phyloP scores from a whole-genome alignment of 30 jellyfish, hydroid and myxozoan species.

The Pseudorhiza aurosa region DNA sequence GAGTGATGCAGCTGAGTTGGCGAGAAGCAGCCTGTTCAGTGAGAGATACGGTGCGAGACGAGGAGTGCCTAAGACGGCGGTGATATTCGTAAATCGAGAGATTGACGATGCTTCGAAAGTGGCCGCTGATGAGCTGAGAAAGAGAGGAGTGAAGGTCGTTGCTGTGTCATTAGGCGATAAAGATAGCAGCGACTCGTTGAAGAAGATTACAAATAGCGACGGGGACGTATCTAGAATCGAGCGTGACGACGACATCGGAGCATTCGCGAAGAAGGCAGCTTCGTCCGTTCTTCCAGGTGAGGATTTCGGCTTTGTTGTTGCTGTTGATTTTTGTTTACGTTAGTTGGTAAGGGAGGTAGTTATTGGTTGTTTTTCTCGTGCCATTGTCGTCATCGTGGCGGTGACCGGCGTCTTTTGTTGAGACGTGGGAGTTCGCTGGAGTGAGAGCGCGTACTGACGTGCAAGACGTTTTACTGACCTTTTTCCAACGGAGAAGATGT shows the following conservation, averaged over 20 bases:
- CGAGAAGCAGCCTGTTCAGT: conserved; percentile 20
- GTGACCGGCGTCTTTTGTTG: too few species aligned
- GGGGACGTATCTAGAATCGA: neutral
- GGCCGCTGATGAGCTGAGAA: conserved; percentile 12
- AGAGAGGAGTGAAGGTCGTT: conserved; percentile 18
- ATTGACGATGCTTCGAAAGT: neutral
- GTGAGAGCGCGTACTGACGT: too few species aligned
- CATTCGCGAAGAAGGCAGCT: neutral
- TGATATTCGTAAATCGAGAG: conserved; percentile 32
- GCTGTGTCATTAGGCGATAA: conserved; percentile 34
- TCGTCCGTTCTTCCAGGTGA: neutral
- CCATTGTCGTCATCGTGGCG: too few species aligned
- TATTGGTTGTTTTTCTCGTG: too few species aligned
- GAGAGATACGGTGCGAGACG: conserved; percentile 42
- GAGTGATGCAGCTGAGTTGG: conserved; percentile 50
- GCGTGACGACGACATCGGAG: neutral
- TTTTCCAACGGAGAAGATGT: too few species aligned
- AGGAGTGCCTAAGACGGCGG: conserved; percentile 43
- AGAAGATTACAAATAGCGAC: neutral
- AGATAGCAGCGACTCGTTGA: neutral
- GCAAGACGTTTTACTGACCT: too few species aligned
- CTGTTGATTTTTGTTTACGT: too few species aligned
- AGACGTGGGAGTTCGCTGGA: too few species aligned
- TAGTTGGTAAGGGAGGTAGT: too few species aligned
- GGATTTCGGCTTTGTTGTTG: too few species aligned